Percentiles rank a stretch among this genome's conserved stretches.
Evolutionary conservation across 1,140 invertebrate genomes (phyloP).

Genomic region (Copidosoma floridanum): DNA sequence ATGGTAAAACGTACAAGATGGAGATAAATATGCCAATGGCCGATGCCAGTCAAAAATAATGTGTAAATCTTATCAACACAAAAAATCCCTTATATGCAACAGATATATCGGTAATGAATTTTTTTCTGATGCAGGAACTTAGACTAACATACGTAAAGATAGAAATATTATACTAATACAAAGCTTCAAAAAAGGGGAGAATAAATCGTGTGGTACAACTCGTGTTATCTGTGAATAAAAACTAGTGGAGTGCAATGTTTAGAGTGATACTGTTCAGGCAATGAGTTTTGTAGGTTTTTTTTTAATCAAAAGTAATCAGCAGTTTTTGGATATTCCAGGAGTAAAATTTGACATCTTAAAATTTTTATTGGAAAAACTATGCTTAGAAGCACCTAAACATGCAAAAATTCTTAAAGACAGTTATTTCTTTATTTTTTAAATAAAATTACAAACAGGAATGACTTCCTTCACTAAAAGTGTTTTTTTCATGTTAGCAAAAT

Average conservation of each 20-base stretch:
- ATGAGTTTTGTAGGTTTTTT: background rate
- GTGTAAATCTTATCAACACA: background rate
- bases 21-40: background rate
- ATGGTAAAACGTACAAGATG: background rate
- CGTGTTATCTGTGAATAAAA: too few species aligned
- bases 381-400: background rate
- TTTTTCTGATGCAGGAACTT: background rate
- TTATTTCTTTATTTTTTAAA: constrained; percentile 30
- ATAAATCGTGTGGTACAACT: too few species aligned
- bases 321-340: background rate
- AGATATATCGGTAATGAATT: background rate
- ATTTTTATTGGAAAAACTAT: background rate
- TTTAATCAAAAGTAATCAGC: background rate
- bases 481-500: constrained; percentile 26
- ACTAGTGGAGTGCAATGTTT: background rate
- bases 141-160: background rate
- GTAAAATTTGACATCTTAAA: background rate
- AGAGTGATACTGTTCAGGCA: background rate
- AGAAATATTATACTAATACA: background rate
- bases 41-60: background rate
- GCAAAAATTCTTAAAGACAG: background rate
- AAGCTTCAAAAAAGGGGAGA: background rate
- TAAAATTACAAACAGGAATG: constrained; percentile 36
- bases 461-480: constrained; percentile 22
- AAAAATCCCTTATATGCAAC: background rate